Evolutionary conservation across 2,888 invertebrate species (phyloP), one percentile per base, ranked within the genome.

Genomic region (Tortrix viridana): DNA sequence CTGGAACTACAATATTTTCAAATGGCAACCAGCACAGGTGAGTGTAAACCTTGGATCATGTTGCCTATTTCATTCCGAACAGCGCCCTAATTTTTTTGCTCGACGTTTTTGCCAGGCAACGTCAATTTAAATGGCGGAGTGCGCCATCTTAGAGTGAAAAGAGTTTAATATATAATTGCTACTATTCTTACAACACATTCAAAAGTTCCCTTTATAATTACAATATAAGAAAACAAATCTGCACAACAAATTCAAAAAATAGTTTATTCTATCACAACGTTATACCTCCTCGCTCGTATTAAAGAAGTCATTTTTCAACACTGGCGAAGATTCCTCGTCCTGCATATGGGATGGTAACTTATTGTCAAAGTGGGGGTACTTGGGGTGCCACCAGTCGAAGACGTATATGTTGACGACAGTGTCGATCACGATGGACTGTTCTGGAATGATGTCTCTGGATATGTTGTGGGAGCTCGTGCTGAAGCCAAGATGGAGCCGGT

Each of bases 361-460:
- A 38, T 80, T 82, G 16, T 84, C 80, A 71, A 84, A 86, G 68
- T 83, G 76, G 2, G 85, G 83, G 67, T 90, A 92, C 47, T 84
- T 80, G 1, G 93, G 94, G 81, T 95, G 94, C 95, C 95, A 95
- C 95, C 95, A 95, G 69, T 95, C 94, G 50, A 94, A 72, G 2
- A 95, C 84, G 3, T 77, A 68, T 1, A 86, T 80, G 3, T 76
- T 84, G 0, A 84, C 74, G 3, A 89, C 86, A 0, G 81, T 78
- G 64, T 89, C 89, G 0, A 91, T 65, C 0, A 84, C 72, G 0
- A 90, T 77, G 0, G 81, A 74, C 47, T 73, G 77, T 66, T 89
- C 89, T 0, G 89, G 88, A 0, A 82, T 71, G 1, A 86, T 76
- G 18, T 84, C 73, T 63, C 75, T 77, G 1, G 80, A 79, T 7